Base-by-base conservation (phyloP, 37 sponge, comb jelly and placozoan species). In the Crambe crambe region DNA sequence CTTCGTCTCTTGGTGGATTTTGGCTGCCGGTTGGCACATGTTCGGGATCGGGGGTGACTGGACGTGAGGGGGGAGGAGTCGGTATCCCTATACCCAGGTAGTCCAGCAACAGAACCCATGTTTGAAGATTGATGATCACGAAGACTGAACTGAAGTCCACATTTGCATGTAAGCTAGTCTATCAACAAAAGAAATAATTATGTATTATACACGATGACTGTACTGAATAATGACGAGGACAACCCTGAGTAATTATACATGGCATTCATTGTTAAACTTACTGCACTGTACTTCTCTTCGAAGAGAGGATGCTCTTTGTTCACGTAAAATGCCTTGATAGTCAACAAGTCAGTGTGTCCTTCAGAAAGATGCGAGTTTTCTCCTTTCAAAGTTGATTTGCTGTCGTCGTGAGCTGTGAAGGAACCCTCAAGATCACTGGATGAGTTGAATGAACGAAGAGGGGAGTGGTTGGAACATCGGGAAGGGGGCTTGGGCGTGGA, bases 31-130 rank as follows among this genome's bases (percentile, higher is more conserved):
- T 3, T 57, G 75, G 15, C 37, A 2, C 29, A 4, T 72, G 47
- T 1, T 25, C 18, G 18, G 68, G 68, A 18, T 79, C 68, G 3
- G 68, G 37, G 54, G 79, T 32, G 31, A 25, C 21, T 32, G 68
- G 56, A 25, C 56, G 72, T 17, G 89, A 88, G 43, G 85, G 81
- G 39, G 90, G 90, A 9, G 93, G 90, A 38, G 90, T 95, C 32
- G 91, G 89, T 1, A 89, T 78, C 0, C 93, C 93, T 21, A 94
- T 92, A 21, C 91, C 95, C 34, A 98, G 85, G 83, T 91, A 98
- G 81, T 98, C 99, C 27, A 98, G 77, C 36, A 98, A 85, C 47
- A 93, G 72, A 2, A 96, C 97, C 96, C 97, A 96, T 0, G 99
- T 94, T 58, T 96, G 97, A 3, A 94, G 95, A 70, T 98, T 98